Evolutionary conservation across 2,113 vertebrate species (phyloP), one percentile per base, ranked within the genome.

Genomic region (Romanogobio albipinnatus): DNA sequence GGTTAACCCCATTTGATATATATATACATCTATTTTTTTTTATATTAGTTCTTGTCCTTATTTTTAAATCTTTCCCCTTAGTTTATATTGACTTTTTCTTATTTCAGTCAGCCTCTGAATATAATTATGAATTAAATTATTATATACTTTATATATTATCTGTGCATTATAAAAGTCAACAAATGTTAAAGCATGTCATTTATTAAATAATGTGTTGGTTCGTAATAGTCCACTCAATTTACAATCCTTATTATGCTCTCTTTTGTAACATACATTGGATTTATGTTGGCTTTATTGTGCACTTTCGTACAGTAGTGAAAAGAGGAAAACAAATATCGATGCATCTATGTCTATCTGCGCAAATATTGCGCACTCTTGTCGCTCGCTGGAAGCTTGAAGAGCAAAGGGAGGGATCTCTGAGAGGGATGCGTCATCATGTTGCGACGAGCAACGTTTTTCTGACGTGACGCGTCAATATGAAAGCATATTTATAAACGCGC

Each of bases 341-440:
- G 24, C 19, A 3, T 9, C 24, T 15, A 29, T 29, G 3, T n/a
- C 19, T 24, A 8, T 45, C 17, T 43, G 76, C 76, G 33, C 33
- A 68, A 53, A 81, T 68, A 14, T 51, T 68, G 26, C 59, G 39
- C 59, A 45, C 26, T 10, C 9, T 43, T 13, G 19, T 6, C 2
- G 45, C 15, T 51, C 5, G 39, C 6, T 24, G 62, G 58, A 47
- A n/a, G 39, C 6, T 24, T 79, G 58, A 47, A n/a, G n/a, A 33
- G 45, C 45, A 7, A 22, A 9, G 0, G 1, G 4, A 47, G n/a
- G 39, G 5, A 39, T 39, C 39, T 1, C 3, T 36, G 39, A 39
- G 4, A 47, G 14, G 39, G 14, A 22, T 14, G 6, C 78, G 79
- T 81, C 79, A 81, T 81, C 79, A 81, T 14, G 2, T 15, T n/a